These are phyloP conservation scores for Vireo griseus DNA, from an alignment of 2,797 vertebrate species.

Conservation along the genomic window DNA sequence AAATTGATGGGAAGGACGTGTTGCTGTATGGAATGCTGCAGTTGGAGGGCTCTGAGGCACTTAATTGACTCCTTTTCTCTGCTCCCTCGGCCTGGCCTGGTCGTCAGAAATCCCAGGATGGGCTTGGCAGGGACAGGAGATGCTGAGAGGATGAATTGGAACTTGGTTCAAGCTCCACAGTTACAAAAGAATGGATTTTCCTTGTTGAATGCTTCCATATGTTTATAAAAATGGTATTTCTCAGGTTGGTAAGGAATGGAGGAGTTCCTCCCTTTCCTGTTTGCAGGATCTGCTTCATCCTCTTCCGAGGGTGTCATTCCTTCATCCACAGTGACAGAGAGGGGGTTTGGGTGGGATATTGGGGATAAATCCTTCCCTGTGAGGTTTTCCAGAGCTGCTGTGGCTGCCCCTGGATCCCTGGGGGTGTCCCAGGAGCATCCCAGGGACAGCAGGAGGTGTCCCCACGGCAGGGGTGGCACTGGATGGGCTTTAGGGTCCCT, in stretches of 20 bases:
- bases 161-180: not conserved
- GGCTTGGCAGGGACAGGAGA: not conserved
- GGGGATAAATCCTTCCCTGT: not conserved
- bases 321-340: not conserved
- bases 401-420: not conserved
- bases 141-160: not conserved
- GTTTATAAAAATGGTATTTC: not conserved
- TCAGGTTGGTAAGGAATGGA: not conserved
- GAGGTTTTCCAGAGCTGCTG: not conserved
- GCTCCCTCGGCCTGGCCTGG: not conserved
- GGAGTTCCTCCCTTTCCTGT: not conserved
- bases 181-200: not conserved
- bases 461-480: not conserved
- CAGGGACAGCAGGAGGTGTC: not conserved
- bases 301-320: rapidly evolving
- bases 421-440: not conserved
- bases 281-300: rapidly evolving
- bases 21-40: not conserved
- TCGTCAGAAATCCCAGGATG: not conserved
- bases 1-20: not conserved
- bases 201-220: not conserved
- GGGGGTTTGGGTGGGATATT: not conserved
- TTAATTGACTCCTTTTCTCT: not conserved
- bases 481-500: not conserved
- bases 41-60: not conserved